Evolutionary conservation across 1,140 invertebrate species (phyloP).

Genomic region (Drosophila insularis): DNA sequence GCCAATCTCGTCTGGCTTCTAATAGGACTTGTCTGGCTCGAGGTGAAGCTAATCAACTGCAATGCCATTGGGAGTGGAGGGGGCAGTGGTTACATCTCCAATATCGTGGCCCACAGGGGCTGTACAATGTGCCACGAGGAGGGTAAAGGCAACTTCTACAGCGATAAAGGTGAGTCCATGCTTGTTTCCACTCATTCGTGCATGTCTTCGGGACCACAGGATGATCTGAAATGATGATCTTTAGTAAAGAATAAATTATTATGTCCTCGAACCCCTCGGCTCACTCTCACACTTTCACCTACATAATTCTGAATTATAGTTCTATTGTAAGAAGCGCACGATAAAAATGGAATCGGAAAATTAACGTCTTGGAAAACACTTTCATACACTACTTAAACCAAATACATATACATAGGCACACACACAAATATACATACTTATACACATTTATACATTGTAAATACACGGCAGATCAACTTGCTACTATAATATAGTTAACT

Average conservation of each 20-base stretch:
- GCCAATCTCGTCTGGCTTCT: constrained; percentile 74
- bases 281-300: not conserved
- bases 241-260: not conserved
- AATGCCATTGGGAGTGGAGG: constrained; percentile 48
- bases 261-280: not conserved
- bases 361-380: not conserved
- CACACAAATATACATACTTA: no score
- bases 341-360: not conserved
- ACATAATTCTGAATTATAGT: not conserved
- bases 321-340: not conserved
- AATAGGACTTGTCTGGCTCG: constrained; percentile 76
- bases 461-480: not conserved
- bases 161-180: constrained; percentile 47
- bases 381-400: not conserved
- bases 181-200: not conserved
- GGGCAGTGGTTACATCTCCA: constrained; percentile 52
- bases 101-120: constrained; percentile 52
- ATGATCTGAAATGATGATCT: not conserved
- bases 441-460: not conserved
- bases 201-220: not conserved
- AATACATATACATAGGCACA: not conserved
- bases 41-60: constrained; percentile 72
- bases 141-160: constrained; percentile 43
- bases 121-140: constrained; percentile 63
- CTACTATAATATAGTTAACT: not conserved